A percentile compares a stretch with the other conserved stretches of the same genome.
These are phyloP conservation scores for Falco rusticolus DNA, from an alignment of 2,797 vertebrate genomes.

Conservation along the genomic window DNA sequence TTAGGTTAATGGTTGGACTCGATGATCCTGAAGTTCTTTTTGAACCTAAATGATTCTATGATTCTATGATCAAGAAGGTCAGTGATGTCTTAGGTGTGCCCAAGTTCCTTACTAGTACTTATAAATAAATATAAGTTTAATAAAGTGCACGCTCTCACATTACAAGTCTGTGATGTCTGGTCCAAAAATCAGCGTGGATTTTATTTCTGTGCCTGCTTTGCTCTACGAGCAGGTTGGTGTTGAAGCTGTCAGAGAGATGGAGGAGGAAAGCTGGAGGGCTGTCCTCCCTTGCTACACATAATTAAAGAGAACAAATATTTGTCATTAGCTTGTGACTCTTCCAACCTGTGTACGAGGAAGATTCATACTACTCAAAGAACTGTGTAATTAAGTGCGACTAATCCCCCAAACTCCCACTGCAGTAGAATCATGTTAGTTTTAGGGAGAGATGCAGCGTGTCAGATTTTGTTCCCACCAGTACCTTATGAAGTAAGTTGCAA, in stretches of 20 bases:
- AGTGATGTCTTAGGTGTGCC: neutral
- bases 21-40: no score
- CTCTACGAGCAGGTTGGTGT: constrained; percentile 15
- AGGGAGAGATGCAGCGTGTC: neutral
- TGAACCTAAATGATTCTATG: no score
- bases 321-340: constrained; percentile 50
- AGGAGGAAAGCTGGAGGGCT: constrained; percentile 23
- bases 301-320: constrained; percentile 62
- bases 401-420: neutral
- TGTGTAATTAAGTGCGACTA: constrained; percentile 12
- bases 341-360: neutral
- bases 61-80: neutral
- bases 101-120: neutral
- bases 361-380: neutral
- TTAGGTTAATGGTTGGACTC: no score
- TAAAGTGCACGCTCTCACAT: neutral
- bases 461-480: neutral
- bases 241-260: constrained; percentile 8
- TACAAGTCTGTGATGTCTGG: neutral
- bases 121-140: neutral
- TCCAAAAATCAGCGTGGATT: constrained; percentile 4
- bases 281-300: neutral
- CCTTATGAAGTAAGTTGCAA: neutral
- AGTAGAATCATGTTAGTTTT: neutral
- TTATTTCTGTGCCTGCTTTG: neutral